Evolutionary conservation across 2,113 vertebrate genomes (phyloP).

Genomic region (Glareola pratincola): DNA sequence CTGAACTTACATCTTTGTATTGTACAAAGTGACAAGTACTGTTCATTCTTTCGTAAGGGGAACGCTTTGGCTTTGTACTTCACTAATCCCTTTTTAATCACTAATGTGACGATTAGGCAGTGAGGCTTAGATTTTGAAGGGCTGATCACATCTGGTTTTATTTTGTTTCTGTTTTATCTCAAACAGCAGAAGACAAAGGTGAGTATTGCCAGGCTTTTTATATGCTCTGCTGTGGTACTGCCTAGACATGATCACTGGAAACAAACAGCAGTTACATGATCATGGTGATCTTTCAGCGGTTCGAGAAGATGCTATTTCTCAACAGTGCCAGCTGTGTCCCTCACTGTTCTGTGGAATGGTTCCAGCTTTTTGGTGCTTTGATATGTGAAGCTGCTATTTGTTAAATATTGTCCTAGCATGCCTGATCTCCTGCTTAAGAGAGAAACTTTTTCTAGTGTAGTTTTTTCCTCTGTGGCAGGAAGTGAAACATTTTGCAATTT

Average conservation of each 20-base stretch:
- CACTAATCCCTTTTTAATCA: not conserved
- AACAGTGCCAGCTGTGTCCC: constrained; percentile 5
- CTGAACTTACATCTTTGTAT: not conserved
- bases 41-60: not conserved
- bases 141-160: not conserved
- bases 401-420: not conserved
- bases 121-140: not conserved
- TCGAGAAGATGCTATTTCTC: not conserved
- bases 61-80: not conserved
- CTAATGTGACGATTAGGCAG: not conserved
- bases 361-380: not conserved
- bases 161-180: constrained; percentile 41
- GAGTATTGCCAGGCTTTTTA: not conserved
- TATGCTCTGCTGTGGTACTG: not conserved
- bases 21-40: not conserved
- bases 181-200: constrained; percentile 46
- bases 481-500: not conserved
- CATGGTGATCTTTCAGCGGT: not conserved
- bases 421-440: not conserved
- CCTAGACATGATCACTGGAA: not conserved
- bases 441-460: not conserved
- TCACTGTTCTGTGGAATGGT: not conserved
- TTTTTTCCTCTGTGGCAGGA: not conserved
- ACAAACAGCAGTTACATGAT: not conserved
- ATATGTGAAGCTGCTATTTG: not conserved